Conservation (phyloP, 2,113 vertebrate species). For the Panthera uncia region DNA sequence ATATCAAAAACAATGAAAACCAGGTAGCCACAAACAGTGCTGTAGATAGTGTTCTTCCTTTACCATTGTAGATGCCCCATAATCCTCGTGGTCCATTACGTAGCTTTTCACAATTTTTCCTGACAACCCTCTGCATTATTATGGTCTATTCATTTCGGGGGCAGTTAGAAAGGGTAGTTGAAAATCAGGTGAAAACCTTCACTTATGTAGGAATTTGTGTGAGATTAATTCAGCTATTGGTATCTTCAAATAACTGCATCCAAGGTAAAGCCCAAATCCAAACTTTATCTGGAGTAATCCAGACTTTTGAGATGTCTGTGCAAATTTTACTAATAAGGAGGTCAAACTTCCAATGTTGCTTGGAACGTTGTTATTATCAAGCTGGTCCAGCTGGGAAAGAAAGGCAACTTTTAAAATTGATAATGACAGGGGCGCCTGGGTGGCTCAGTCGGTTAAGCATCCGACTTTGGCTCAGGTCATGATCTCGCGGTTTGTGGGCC, state of each 20-base stretch:
- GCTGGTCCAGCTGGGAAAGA: background rate
- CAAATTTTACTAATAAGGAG: background rate
- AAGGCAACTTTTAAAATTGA: background rate
- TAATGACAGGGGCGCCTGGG: background rate
- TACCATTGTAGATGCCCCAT: background rate
- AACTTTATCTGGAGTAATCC: background rate
- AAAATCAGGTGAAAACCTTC: background rate
- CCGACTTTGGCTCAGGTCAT: too few relatives aligned
- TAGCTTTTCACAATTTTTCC: background rate
- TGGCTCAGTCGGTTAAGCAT: too few relatives aligned
- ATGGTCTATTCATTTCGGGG: background rate
- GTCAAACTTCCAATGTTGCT: background rate
- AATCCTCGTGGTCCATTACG: background rate
- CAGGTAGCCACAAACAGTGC: background rate
- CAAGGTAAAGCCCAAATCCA: background rate
- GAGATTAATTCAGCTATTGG: slow-evolving; percentile 22
- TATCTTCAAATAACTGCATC: background rate
- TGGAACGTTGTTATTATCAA: background rate
- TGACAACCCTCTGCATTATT: background rate
- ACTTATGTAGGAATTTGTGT: background rate
- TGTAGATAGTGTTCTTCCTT: background rate
- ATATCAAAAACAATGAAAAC: slow-evolving; percentile 14
- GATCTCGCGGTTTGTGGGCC: too few relatives aligned
- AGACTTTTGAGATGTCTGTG: background rate
- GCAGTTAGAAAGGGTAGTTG: background rate